Percentiles rank a stretch among this genome's conserved stretches.
Conservation (phyloP, 1,140 invertebrate genomes). For the Macrotrachela quadricornifera region DNA sequence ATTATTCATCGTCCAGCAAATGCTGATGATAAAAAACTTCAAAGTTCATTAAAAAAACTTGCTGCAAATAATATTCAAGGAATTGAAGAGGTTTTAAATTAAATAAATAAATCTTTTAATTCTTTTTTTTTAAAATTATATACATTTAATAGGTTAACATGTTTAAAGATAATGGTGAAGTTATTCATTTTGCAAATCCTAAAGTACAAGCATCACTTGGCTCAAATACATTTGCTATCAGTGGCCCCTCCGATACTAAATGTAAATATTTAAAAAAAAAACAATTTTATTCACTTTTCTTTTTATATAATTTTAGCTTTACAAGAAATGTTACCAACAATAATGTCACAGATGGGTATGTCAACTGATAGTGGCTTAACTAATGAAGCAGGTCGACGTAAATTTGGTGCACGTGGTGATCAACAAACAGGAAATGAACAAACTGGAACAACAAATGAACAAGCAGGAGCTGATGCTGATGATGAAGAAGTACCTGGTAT, state of each 20-base stretch:
- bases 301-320: constrained; percentile 40
- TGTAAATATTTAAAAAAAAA: constrained; percentile 39
- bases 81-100: constrained; percentile 88
- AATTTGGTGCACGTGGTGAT: constrained; percentile 5
- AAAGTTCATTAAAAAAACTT: constrained; percentile 87
- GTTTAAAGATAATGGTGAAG: constrained; percentile 97
- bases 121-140: too few relatives aligned
- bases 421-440: background rate
- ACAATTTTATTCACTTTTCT: background rate
- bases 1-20: constrained; percentile 90
- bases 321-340: constrained; percentile 81
- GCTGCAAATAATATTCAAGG: constrained; percentile 90
- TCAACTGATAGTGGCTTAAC: background rate
- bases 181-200: constrained; percentile 98
- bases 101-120: too few relatives aligned
- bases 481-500: constrained; percentile 61
- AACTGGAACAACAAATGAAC: background rate
- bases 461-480: constrained; percentile 46
- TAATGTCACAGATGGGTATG: constrained; percentile 52
- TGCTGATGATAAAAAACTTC: constrained; percentile 94
- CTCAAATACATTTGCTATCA: constrained; percentile 95
- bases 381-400: background rate
- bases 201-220: constrained; percentile 95
- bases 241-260: constrained; percentile 90
- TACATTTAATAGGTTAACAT: too few relatives aligned